phyloP scores from a whole-genome alignment of 2,113 vertebrate genomes.

The Bubo blakistoni region DNA sequence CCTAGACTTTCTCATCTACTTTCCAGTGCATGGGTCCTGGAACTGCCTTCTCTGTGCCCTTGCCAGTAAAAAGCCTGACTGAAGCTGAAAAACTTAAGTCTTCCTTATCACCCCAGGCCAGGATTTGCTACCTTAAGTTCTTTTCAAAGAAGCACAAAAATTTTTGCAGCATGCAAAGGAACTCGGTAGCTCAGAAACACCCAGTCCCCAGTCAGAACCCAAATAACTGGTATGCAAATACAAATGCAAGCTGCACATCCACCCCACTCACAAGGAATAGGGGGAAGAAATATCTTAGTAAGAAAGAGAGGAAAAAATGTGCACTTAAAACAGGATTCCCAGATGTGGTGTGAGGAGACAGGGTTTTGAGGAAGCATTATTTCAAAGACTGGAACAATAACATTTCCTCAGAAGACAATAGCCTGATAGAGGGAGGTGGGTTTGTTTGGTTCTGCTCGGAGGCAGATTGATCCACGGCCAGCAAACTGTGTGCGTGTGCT shows the following conservation, averaged over 20 bases:
- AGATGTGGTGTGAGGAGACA: neutral
- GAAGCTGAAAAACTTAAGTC: neutral
- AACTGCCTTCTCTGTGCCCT: neutral
- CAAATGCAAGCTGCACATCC: neutral
- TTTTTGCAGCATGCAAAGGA: neutral
- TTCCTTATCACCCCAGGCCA: neutral
- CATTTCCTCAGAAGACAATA: neutral
- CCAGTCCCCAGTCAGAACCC: neutral
- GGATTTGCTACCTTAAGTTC: neutral
- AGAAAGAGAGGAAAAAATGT: neutral
- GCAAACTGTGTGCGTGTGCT: neutral
- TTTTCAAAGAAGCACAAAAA: neutral
- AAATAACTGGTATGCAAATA: neutral
- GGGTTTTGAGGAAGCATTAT: neutral
- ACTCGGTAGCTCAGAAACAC: neutral
- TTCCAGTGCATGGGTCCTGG: neutral
- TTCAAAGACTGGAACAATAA: neutral
- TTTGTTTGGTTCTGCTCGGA: neutral
- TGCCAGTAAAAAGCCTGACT: neutral
- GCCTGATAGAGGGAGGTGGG: neutral
- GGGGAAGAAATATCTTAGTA: neutral
- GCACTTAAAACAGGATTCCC: neutral
- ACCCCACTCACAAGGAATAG: neutral
- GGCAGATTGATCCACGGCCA: neutral
- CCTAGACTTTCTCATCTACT: neutral